Evolutionary conservation across 2,888 invertebrate species (phyloP), one percentile per base, ranked within the genome.

Genomic region (Cistogaster globosa): DNA sequence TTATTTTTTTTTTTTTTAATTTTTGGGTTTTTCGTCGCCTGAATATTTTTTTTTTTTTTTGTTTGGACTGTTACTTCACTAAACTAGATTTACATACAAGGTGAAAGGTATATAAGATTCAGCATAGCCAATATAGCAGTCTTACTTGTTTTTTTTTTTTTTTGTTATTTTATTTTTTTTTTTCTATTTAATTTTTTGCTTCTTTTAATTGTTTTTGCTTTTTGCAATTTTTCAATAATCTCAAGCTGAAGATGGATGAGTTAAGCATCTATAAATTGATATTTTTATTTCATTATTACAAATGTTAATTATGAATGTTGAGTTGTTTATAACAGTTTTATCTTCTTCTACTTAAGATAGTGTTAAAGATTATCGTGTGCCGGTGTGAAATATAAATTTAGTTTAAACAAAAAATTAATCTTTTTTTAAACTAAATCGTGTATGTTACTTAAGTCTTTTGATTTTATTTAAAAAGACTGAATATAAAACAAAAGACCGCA

Each of bases 371-470:
- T 32, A 42, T 12, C 42, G 42, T 42, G 12, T n/a, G 45, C 26
- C 58, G 26, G 22, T 22, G 45, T 22, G 16, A 22, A 63, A 42
- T 1, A 42, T 58, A n/a, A 9, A 57, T 57, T 45, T 22, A 22
- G 16, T 1, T 26, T 26, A 26, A 26, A 26, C n/a, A n/a, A 26
- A 26, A 26, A 26, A 26, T 26, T 4, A 2, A 26, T 26, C 4
- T 26, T 26, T 26, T 26, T 26, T 1, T 26, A 1, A 62, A 4
- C 18, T 48, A 45, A 20, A 22, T n/a, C 26, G 38, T 20, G 72
- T 45, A 9, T 67, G 67, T 16, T 20, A 26, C 67, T 80, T 67
- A 80, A 80, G 72, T 80, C 80, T 74, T 74, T 68, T 53, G 74
- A 67, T 80, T 74, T 74, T 20, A 65, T 14, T 18, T 55, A 0